Evolutionary conservation across 2,797 vertebrate genomes (phyloP), one percentile per base, ranked within the genome.

Genomic region (Oophaga sylvatica): DNA sequence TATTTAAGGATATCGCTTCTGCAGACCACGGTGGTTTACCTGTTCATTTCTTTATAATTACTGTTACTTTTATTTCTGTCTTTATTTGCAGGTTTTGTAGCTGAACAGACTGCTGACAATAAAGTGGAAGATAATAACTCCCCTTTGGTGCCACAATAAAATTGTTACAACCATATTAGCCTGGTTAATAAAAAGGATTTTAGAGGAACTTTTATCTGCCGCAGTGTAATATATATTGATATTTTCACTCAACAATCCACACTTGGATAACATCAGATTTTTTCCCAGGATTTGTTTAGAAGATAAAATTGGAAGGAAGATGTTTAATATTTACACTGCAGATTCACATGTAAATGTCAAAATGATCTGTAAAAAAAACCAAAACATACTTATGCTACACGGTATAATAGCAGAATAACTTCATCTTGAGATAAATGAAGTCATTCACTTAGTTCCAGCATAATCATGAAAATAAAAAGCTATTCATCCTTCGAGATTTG

Each of bases 81-180:
- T 62, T 62, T 53, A 78, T 67, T 77, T 78, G 41, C 83, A 45
- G 48, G 62, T 85, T 85, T 78, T 85, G 45, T 31, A 85, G 83
- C 83, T 77, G 73, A 85, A 48, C 73, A 85, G 83, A 85, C 77
- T 85, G 83, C 59, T 29, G 73, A 76, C 60, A 77, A 78, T 85
- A 85, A 85, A 77, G 73, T 84, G 35, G 83, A 84, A 56, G 73
- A 85, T 53, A 29, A 78, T 85, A 62, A 62, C 73, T 78, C 76
- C 83, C 83, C 73, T 78, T 85, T 77, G 83, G 83, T 85, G 45
- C 83, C 56, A 68, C 79, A 53, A 86, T 86, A 86, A 86, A 86
- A 80, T 65, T 45, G 59, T 85, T 77, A 80, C 62, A 80, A 65
- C 77, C 75, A 86, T 80, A 80, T 86, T 79, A 86, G 65, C 53